These are phyloP conservation scores for Cryptocheilus praepositus DNA, from an alignment of 2,888 invertebrate species.

Conservation along the genomic window DNA sequence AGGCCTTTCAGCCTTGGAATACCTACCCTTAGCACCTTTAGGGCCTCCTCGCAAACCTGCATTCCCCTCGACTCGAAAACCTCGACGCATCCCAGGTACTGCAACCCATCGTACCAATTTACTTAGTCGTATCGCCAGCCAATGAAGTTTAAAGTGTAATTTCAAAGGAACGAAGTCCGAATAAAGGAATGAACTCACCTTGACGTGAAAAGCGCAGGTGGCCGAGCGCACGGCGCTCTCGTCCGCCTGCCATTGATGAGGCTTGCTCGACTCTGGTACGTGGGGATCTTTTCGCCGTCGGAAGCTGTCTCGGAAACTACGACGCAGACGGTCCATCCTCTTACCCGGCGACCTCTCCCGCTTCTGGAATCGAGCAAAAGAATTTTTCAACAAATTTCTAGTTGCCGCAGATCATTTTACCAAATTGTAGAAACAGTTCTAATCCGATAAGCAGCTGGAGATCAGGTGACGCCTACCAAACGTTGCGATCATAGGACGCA, in stretches of 20 bases:
- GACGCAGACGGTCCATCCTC: constrained; percentile 89
- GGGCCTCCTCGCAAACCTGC: constrained; percentile 99
- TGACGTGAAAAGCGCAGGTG: constrained; percentile 97
- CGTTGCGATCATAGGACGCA: not conserved
- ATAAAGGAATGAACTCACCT: constrained; percentile 76
- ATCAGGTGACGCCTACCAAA: no score
- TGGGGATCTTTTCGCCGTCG: constrained; percentile 90
- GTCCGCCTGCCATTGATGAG: constrained; percentile 99
- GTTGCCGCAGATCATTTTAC: no score
- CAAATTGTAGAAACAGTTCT: no score
- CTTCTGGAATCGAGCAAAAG: constrained; percentile 73
- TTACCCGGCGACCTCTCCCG: constrained; percentile 83
- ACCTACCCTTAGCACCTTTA: constrained; percentile 95
- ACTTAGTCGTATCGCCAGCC: constrained; percentile 6
- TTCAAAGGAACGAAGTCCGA: not conserved
- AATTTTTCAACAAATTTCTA: no score
- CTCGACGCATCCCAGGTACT: constrained; percentile 98
- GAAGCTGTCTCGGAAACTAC: constrained; percentile 95
- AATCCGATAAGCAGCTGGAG: no score
- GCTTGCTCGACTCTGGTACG: constrained; percentile 94
- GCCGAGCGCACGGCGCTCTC: constrained; percentile 96
- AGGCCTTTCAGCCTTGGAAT: not conserved
- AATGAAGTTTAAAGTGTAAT: not conserved
- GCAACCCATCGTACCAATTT: constrained; percentile 57
- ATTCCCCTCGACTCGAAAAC: constrained; percentile 99